Evolutionary conservation across 2,888 invertebrate genomes (phyloP).

Genomic region (Pheosia gnoma): DNA sequence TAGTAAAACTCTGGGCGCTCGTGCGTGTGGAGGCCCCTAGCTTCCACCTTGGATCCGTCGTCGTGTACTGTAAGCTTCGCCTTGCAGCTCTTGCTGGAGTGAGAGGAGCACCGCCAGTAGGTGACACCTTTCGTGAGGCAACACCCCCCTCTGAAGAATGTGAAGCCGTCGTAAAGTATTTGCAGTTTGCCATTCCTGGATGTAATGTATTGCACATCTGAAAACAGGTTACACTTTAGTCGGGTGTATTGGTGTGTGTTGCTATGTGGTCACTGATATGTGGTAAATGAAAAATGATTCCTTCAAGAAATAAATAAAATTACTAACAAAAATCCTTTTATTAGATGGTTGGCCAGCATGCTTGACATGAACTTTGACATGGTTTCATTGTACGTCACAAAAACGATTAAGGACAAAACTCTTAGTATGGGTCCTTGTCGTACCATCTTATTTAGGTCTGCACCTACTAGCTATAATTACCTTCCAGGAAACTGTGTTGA

Average conservation of each 20-base stretch:
- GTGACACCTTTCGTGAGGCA: neutral
- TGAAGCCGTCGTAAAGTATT: neutral
- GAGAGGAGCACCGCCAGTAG: constrained; percentile 2
- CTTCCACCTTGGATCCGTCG: neutral
- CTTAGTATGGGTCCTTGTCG: too few relatives aligned
- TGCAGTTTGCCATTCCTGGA: constrained; percentile 1
- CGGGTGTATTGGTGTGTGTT: neutral
- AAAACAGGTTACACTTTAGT: neutral
- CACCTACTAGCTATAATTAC: too few relatives aligned
- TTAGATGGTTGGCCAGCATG: too few relatives aligned
- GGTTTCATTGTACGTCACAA: too few relatives aligned
- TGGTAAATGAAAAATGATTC: too few relatives aligned
- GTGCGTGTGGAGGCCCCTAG: constrained; percentile 9
- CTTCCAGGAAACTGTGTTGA: too few relatives aligned
- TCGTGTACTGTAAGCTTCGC: constrained; percentile 10
- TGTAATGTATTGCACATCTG: neutral
- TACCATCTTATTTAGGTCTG: too few relatives aligned
- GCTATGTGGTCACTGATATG: too few relatives aligned
- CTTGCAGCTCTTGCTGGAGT: constrained; percentile 8
- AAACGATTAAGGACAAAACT: too few relatives aligned
- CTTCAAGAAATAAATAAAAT: too few relatives aligned
- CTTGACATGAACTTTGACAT: too few relatives aligned
- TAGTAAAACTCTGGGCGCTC: constrained; percentile 6
- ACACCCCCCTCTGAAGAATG: neutral
- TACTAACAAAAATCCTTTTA: too few relatives aligned